phyloP scores from a whole-genome alignment of 2,797 vertebrate species.

The Enteromius anoplus region DNA sequence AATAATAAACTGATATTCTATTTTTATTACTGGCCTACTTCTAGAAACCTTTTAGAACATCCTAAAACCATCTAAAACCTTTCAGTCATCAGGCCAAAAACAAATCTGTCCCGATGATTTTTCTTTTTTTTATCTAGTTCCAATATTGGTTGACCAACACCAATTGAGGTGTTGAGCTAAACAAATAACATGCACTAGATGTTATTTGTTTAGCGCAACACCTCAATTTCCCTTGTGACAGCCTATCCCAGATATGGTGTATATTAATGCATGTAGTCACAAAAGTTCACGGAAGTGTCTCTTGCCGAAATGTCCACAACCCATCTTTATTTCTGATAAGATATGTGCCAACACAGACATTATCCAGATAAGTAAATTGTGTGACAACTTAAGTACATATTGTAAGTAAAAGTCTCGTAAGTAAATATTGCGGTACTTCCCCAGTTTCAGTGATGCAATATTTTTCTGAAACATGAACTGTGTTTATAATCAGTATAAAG shows the following conservation, averaged over 20 bases:
- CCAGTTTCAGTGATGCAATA: not conserved
- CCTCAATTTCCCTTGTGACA: not conserved
- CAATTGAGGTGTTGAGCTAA: no score
- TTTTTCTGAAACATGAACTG: not conserved
- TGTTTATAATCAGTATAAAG: not conserved
- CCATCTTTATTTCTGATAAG: not conserved
- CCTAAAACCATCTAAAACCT: no score
- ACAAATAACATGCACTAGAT: not conserved
- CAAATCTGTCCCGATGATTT: no score
- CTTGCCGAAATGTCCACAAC: not conserved
- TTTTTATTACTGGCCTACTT: not conserved
- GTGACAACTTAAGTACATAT: not conserved
- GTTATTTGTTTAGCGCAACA: not conserved
- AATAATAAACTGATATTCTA: not conserved
- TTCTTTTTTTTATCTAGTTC: not conserved
- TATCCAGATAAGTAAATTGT: not conserved
- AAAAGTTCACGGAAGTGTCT: not conserved
- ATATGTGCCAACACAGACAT: not conserved
- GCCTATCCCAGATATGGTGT: not conserved
- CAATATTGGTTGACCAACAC: not conserved
- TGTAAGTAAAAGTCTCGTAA: no score
- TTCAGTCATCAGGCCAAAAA: no score
- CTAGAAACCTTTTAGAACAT: not conserved
- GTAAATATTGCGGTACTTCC: not conserved
- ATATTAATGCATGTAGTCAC: not conserved